These are phyloP conservation scores for Palythoa heliodiscus DNA, from an alignment of 92 coral and sea anemone genomes.

Conservation along the genomic window DNA sequence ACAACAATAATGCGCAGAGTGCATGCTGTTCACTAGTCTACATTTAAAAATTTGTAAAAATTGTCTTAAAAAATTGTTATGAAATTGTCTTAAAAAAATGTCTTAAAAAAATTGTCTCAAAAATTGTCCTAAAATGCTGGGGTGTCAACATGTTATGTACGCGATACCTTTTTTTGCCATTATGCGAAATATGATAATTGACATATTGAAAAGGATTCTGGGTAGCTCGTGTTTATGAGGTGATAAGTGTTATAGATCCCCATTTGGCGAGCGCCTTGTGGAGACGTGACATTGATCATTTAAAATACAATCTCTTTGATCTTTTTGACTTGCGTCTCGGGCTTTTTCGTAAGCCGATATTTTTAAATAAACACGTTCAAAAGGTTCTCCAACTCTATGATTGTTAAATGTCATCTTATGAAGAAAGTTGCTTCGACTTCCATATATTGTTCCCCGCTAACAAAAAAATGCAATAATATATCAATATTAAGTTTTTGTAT, in stretches of 20 bases:
- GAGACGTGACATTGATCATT: neutral
- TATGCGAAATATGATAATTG: no score
- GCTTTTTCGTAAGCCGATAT: neutral
- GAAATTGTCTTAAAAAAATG: no score
- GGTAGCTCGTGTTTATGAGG: constrained; percentile 30
- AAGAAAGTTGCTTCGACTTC: neutral
- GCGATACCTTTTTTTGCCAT: no score
- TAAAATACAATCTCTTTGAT: constrained; percentile 17
- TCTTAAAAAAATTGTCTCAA: no score
- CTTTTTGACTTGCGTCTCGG: constrained; percentile 25
- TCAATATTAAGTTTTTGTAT: neutral
- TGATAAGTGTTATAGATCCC: neutral
- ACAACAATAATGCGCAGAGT: no score
- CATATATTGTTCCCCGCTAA: neutral
- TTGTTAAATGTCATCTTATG: neutral
- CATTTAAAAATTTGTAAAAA: no score
- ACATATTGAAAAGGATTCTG: constrained; percentile 13
- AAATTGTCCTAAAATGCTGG: neutral
- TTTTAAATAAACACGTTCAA: neutral
- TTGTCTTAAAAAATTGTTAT: no score
- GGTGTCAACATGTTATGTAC: no score
- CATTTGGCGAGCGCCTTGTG: constrained; percentile 1
- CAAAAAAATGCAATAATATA: neutral
- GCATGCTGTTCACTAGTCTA: no score
- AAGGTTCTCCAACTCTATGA: neutral